Percentiles rank a stretch among this genome's conserved stretches.
These are phyloP conservation scores for Andrena hattorfiana DNA, from an alignment of 2,888 invertebrate species.

Conservation along the genomic window DNA sequence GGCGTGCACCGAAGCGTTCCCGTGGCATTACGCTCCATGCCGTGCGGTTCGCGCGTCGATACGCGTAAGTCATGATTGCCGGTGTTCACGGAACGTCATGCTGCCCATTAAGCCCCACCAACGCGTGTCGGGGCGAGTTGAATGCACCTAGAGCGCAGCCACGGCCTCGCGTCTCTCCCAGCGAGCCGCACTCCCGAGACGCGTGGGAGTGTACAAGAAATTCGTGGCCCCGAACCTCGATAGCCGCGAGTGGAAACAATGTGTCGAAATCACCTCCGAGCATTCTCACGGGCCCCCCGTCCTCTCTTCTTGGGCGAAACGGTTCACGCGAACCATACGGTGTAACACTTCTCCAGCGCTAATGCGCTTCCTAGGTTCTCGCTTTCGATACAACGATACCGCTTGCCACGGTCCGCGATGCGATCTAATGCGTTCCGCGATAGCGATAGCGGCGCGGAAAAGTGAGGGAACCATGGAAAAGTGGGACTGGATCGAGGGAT, in stretches of 20 bases:
- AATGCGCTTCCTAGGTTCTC: constrained; percentile 59
- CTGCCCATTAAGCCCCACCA: constrained; percentile 59
- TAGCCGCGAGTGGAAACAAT: constrained; percentile 57
- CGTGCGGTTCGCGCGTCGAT: constrained; percentile 45
- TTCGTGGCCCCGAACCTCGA: constrained; percentile 45
- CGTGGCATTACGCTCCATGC: constrained; percentile 43
- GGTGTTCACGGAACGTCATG: constrained; percentile 53
- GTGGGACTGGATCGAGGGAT: background rate
- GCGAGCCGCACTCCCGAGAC: constrained; percentile 18
- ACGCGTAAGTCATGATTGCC: constrained; percentile 59
- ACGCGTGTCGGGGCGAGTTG: constrained; percentile 41
- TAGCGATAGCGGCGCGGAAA: background rate
- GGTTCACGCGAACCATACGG: background rate
- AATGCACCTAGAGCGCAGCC: constrained; percentile 48
- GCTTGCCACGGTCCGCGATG: constrained; percentile 10
- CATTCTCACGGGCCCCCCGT: constrained; percentile 25
- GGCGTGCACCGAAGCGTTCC: constrained; percentile 42
- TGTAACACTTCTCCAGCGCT: constrained; percentile 35
- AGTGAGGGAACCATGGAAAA: background rate
- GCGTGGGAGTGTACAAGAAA: constrained; percentile 63
- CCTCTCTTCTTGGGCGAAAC: background rate
- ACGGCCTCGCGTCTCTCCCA: constrained; percentile 35
- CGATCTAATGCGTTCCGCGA: constrained; percentile 2
- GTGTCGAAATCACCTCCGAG: constrained; percentile 39
- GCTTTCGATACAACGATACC: constrained; percentile 33